These are phyloP conservation scores for Trachelus stipa DNA, from an alignment of 2,888 invertebrate species.

Conservation along the genomic window DNA sequence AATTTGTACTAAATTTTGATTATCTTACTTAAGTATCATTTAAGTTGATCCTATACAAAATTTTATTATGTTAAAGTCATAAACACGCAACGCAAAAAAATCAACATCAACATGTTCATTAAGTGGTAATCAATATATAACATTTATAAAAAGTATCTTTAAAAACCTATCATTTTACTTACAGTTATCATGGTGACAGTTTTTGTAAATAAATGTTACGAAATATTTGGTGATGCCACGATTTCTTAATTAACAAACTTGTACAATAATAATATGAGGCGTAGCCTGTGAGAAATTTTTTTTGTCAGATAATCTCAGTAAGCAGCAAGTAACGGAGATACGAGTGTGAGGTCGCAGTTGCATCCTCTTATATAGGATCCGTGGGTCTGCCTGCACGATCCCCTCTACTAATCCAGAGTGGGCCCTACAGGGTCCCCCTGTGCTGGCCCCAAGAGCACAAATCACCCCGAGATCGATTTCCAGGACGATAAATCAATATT, in stretches of 20 bases:
- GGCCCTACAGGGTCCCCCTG: slow-evolving; percentile 34
- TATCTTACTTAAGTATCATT: neutral
- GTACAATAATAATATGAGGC: neutral
- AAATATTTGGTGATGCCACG: neutral
- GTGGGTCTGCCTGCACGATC: slow-evolving; percentile 28
- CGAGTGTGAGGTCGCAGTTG: slow-evolving; percentile 44
- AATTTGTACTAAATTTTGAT: neutral
- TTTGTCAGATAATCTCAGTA: slow-evolving; percentile 31
- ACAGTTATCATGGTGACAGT: slow-evolving; percentile 14
- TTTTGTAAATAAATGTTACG: neutral
- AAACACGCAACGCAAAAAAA: neutral
- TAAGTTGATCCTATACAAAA: neutral
- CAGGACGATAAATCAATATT: slow-evolving; percentile 62
- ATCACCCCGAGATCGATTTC: slow-evolving; percentile 62
- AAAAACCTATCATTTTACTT: slow-evolving; percentile 6
- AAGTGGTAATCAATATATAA: neutral
- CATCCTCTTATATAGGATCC: slow-evolving; percentile 60
- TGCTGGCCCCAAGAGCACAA: slow-evolving; percentile 48
- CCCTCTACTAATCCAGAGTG: slow-evolving; percentile 23
- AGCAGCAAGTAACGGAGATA: slow-evolving; percentile 44
- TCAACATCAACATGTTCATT: neutral
- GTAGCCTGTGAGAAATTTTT: neutral
- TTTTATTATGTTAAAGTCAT: neutral
- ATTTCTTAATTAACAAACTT: neutral
- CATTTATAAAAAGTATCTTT: neutral